phyloP scores from a whole-genome alignment of 2,888 invertebrate species.

The Euzophera pinguis region DNA sequence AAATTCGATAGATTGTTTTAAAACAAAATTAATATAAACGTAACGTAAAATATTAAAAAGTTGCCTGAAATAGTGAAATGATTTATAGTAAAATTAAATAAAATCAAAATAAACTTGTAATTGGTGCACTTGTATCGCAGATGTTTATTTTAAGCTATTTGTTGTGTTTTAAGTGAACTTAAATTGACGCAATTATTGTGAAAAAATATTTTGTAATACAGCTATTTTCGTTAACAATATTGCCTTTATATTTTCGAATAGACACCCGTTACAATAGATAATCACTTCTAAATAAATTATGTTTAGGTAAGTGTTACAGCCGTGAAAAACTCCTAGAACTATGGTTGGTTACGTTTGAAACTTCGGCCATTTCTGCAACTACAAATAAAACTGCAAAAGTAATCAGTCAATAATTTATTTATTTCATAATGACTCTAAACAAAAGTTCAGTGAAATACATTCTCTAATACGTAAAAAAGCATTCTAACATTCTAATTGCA shows the following conservation, averaged over 20 bases:
- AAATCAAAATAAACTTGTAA: not conserved
- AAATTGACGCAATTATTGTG: constrained; percentile 55
- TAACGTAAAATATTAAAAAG: not conserved
- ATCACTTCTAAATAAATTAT: not conserved
- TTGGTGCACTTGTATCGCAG: not conserved
- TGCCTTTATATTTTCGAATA: constrained; percentile 4
- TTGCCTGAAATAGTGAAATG: too few species aligned
- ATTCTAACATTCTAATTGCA: constrained; percentile 55
- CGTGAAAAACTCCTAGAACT: too few species aligned
- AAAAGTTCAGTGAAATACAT: constrained; percentile 43
- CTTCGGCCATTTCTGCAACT: not conserved
- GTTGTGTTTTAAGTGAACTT: constrained; percentile 54
- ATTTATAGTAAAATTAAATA: not conserved
- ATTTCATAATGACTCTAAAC: constrained; percentile 48
- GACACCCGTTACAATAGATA: not conserved
- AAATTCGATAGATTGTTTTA: too few species aligned
- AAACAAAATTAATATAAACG: too few species aligned
- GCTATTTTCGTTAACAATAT: constrained; percentile 49
- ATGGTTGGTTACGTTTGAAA: too few species aligned
- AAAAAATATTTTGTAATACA: constrained; percentile 52
- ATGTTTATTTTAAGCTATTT: constrained; percentile 35
- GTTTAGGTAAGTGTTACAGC: not conserved
- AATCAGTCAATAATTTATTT: constrained; percentile 69
- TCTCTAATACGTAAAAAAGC: constrained; percentile 52
- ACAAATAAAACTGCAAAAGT: constrained; percentile 26